Evolutionary conservation across 2,797 vertebrate genomes (phyloP).

Genomic region (Halcyon chelicuti): DNA sequence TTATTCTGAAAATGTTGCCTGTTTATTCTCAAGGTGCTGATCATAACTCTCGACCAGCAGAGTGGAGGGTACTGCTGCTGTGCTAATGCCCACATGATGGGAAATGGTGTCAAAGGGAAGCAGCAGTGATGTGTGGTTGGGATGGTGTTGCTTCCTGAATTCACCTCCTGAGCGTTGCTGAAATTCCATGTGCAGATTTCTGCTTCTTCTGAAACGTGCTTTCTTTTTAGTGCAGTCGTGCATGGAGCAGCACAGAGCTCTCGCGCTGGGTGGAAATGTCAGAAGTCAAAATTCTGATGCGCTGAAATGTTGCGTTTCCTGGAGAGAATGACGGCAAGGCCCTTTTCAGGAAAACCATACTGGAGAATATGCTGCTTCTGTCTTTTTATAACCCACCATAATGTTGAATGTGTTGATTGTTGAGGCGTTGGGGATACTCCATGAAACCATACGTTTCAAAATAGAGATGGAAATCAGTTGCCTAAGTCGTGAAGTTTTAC

Average conservation of each 20-base stretch:
- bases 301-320: not conserved
- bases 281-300: not conserved
- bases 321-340: not conserved
- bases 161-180: not conserved
- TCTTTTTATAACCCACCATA: not conserved
- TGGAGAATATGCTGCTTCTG: not conserved
- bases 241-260: not conserved
- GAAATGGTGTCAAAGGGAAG: not conserved
- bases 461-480: not conserved
- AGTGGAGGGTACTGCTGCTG: not conserved
- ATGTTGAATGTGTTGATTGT: not conserved
- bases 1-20: not conserved
- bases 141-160: not conserved
- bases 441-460: not conserved
- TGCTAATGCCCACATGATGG: not conserved
- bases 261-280: not conserved
- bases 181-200: not conserved
- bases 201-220: not conserved
- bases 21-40: not conserved
- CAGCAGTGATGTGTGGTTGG: not conserved
- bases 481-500: not conserved
- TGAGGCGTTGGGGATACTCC: not conserved
- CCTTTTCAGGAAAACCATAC: not conserved
- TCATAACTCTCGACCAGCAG: not conserved
- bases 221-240: not conserved